Evolutionary conservation across 2,888 invertebrate genomes (phyloP), one percentile per base, ranked within the genome.

Genomic region (Spodoptera exigua): DNA sequence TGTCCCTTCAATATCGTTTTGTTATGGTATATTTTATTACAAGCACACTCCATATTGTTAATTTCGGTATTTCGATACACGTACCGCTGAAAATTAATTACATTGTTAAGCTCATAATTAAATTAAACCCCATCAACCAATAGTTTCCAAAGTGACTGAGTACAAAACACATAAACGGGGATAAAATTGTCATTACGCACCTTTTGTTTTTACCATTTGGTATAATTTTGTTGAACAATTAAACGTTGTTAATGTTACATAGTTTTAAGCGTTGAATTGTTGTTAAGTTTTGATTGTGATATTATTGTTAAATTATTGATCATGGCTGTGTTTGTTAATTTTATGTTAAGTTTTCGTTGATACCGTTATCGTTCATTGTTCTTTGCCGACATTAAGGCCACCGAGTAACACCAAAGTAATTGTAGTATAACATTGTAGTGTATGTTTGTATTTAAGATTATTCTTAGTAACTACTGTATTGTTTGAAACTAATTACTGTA

Each of bases 281-380:
- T 84, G 93, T 94, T 94, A 91, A 86, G 90, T 92, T 92, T 90
- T 63, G 73, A 71, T 85, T 87, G 89, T 88, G 88, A 89, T 89
- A 88, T 83, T 87, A 83, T 70, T 80, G 86, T 89, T 91, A 83
- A 73, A 78, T 76, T 45, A 69, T 79, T 84, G 76, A 70, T 80
- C 74, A 83, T 86, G 94, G 93, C 94, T 93, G 93, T 93, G 93
- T 93, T 92, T 93, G 93, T 93, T 94, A 93, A 88, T 93, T 93
- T 94, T 93, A 93, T 92, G 93, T 94, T 94, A 91, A 94, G 93
- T 94, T 93, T 93, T 90, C 86, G 91, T 93, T 93, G 92, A 87
- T 90, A 90, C 87, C 78, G 79, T 85, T 79, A 75, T 86, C 86
- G 84, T 89, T 89, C 81, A 72, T 87, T 90, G 84, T 83, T 82